Evolutionary conservation across 1,140 invertebrate species (phyloP), one percentile per base, ranked within the genome.

Genomic region (Drosophila pachea): DNA sequence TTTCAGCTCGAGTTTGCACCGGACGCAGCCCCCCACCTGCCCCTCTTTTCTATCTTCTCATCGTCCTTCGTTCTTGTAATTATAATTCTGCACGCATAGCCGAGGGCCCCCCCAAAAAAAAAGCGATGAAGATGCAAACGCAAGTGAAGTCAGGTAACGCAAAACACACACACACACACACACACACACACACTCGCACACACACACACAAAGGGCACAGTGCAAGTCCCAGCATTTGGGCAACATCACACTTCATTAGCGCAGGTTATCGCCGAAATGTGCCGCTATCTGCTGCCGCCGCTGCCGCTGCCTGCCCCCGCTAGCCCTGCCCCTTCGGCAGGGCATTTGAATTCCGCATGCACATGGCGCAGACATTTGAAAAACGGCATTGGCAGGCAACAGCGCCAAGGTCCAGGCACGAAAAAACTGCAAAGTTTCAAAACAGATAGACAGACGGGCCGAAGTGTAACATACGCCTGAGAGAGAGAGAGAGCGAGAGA

Each of bases 321-420:
- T n/a, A n/a, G n/a, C n/a, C n/a, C n/a, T n/a, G n/a, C n/a, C n/a
- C n/a, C n/a, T n/a, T 40, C 38, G 4, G 9, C 38, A 11, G 38
- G 58, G 47, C 58, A 76, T 76, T 76, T 69, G 68, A 68, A 76
- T 83, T 84, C 86, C 63, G 81, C 76, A 84, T 84, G 79, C 79
- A 86, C 81, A 79, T 84, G 79, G 76, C 76, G 81, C 79, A 84
- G 79, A 86, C 79, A 79, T 86, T 86, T 86, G 81, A 79, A 84
- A 84, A 83, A 83, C 81, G 76, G 81, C 73, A 71, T 75, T 58
- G 64, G 55, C 58, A 68, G 35, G 45, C 54, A 58, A 65, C 76
- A 73, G 56, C 60, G 55, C 73, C 71, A 83, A 83, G 70, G 50
- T 86, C 79, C 79, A 86, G 73, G 68, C 79, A 84, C 79, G 79